Conservation (phyloP, 1,140 invertebrate genomes). For the Orussus abietinus region DNA sequence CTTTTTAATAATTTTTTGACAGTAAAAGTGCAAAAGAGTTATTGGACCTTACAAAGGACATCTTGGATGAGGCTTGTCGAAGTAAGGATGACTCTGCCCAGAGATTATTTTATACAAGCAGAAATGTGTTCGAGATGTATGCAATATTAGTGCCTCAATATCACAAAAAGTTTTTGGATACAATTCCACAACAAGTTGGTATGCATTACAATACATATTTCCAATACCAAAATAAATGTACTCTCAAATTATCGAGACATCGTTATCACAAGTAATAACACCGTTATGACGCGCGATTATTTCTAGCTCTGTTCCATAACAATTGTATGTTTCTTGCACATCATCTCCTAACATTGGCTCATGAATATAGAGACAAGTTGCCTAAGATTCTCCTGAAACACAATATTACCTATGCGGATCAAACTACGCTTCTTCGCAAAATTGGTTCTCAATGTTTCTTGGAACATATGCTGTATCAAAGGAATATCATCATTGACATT, state of each 20-base stretch:
- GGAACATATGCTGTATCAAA: slow-evolving; percentile 69
- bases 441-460: slow-evolving; percentile 67
- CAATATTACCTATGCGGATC: slow-evolving; percentile 59
- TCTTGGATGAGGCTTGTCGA: slow-evolving; percentile 66
- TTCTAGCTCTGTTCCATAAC: slow-evolving; percentile 84
- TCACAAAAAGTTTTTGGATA: slow-evolving; percentile 74
- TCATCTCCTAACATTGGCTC: slow-evolving; percentile 63
- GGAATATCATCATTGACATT: slow-evolving; percentile 68
- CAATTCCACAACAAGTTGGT: slow-evolving; percentile 82
- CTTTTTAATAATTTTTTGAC: slow-evolving; percentile 9
- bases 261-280: slow-evolving; percentile 12
- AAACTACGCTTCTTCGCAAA: slow-evolving; percentile 56
- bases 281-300: slow-evolving; percentile 8
- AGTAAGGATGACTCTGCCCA: slow-evolving; percentile 60
- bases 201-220: slow-evolving; percentile 36
- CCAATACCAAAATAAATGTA: slow-evolving; percentile 10
- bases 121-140: slow-evolving; percentile 77
- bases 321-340: slow-evolving; percentile 87
- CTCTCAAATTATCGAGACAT: slow-evolving; percentile 15
- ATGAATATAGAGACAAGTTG: slow-evolving; percentile 56
- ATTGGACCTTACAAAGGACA: slow-evolving; percentile 65
- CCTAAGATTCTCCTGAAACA: slow-evolving; percentile 43
- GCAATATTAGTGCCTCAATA: slow-evolving; percentile 70
- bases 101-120: slow-evolving; percentile 66
- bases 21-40: slow-evolving; percentile 60